phyloP scores from a whole-genome alignment of 2,888 invertebrate species.

The Eurytoma adleriae region DNA sequence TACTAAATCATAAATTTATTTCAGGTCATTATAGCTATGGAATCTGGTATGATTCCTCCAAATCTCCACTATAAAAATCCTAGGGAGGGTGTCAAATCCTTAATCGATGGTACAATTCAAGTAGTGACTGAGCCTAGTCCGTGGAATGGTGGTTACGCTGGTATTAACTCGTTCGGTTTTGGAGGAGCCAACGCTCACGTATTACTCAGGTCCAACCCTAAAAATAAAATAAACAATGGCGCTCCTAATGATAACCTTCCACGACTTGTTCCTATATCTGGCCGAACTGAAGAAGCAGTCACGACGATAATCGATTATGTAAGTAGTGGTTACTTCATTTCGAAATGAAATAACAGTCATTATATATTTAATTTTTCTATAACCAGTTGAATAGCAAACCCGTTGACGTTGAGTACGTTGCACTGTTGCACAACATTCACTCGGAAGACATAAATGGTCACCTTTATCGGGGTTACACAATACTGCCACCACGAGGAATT shows the following conservation, averaged over 20 bases:
- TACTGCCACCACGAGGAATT: conserved; percentile 75
- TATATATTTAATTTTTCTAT: not conserved
- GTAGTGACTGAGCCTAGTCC: conserved; percentile 86
- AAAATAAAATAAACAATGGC: conserved; percentile 80
- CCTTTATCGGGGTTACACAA: conserved; percentile 85
- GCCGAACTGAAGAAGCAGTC: conserved; percentile 87
- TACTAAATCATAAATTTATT: not conserved
- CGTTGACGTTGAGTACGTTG: conserved; percentile 80
- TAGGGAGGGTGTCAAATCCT: conserved; percentile 79
- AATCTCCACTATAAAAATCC: conserved; percentile 87
- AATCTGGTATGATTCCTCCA: conserved; percentile 87
- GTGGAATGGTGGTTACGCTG: conserved; percentile 84
- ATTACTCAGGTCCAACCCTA: conserved; percentile 80
- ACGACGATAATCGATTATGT: conserved; percentile 78
- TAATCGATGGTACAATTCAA: conserved; percentile 80
- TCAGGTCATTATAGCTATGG: conserved; percentile 86
- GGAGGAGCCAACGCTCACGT: conserved; percentile 91
- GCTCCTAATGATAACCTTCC: conserved; percentile 82
- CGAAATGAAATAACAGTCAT: not conserved
- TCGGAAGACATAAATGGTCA: conserved; percentile 79
- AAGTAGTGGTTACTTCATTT: not conserved
- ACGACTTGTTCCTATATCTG: conserved; percentile 85
- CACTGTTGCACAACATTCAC: conserved; percentile 80
- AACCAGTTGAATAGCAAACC: conserved; percentile 74
- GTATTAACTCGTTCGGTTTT: conserved; percentile 95